Evolutionary conservation across 2,797 vertebrate species (phyloP).

Genomic region (Choloepus didactylus): DNA sequence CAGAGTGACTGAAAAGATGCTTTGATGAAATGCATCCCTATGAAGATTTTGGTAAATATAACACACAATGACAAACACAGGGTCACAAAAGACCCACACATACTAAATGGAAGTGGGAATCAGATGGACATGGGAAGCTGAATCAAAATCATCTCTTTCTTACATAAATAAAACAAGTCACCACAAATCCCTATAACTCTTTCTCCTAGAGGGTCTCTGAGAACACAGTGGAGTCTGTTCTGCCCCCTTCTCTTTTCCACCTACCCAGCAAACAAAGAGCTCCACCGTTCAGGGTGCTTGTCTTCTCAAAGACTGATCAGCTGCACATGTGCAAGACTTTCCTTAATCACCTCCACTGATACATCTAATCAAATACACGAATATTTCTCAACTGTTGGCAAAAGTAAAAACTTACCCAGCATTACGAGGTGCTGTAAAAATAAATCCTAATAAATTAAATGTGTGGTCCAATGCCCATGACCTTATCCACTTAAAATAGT

Average conservation of each 20-base stretch:
- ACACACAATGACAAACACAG: not conserved
- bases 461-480: not conserved
- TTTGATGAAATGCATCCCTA: not conserved
- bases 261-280: rapidly evolving
- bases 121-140: not conserved
- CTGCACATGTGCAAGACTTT: not conserved
- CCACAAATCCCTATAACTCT: not conserved
- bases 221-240: not conserved
- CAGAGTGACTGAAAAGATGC: not conserved
- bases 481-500: not conserved
- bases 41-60: not conserved
- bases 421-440: not conserved
- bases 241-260: not conserved
- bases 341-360: not conserved
- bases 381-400: not conserved
- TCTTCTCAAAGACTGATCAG: not conserved
- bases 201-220: not conserved
- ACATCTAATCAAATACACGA: not conserved
- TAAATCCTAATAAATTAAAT: slow-evolving; percentile 12
- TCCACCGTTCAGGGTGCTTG: not conserved
- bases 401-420: not conserved
- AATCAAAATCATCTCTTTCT: not conserved
- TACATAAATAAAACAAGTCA: not conserved
- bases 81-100: not conserved
- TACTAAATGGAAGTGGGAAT: not conserved